These are phyloP conservation scores for Masticophis lateralis DNA, from an alignment of 2,797 vertebrate species.

Conservation along the genomic window DNA sequence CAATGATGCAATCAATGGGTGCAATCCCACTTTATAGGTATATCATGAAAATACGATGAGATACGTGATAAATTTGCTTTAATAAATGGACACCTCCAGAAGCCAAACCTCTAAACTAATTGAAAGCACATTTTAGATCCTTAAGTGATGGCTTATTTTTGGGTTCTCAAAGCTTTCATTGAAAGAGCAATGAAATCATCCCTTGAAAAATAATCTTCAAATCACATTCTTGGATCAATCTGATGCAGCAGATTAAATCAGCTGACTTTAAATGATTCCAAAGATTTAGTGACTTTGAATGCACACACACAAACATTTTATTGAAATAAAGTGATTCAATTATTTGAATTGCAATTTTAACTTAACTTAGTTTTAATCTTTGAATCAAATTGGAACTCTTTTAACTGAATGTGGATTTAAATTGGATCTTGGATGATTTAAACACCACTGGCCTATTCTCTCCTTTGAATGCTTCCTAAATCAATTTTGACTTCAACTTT, in stretches of 20 bases:
- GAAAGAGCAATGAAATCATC: not conserved
- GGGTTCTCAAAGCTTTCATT: not conserved
- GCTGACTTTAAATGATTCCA: not conserved
- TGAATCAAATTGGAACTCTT: not conserved
- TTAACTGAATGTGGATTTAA: not conserved
- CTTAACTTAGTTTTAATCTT: not conserved
- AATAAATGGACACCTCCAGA: not conserved
- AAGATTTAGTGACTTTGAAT: not conserved
- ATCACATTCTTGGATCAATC: not conserved
- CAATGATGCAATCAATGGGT: not conserved
- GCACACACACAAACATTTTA: not conserved
- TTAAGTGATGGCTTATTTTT: not conserved
- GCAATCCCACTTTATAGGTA: not conserved
- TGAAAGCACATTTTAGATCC: not conserved
- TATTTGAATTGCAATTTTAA: not conserved
- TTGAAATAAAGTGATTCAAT: not conserved
- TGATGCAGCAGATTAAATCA: not conserved
- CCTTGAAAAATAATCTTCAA: not conserved
- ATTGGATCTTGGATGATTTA: not conserved
- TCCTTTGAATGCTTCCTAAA: not conserved
- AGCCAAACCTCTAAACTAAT: not conserved
- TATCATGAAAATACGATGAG: not conserved
- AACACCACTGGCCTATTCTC: not conserved
- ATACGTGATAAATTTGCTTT: not conserved
- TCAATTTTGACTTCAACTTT: not conserved